Evolutionary conservation across 2,888 invertebrate genomes (phyloP).

Genomic region (Amiota minor): DNA sequence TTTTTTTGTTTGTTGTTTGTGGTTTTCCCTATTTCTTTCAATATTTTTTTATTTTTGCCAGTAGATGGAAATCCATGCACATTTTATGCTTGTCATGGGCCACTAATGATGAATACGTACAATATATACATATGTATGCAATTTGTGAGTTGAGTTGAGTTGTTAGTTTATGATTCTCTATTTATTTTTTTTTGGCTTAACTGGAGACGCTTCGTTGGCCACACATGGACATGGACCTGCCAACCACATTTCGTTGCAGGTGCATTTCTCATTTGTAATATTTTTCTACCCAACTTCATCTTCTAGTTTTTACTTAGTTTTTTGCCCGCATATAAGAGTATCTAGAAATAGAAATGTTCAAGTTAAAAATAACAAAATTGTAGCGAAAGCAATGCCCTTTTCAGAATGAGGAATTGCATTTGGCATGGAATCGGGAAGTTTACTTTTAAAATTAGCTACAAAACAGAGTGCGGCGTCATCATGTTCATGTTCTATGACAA

Average conservation of each 20-base stretch:
- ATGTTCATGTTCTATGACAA: conserved; percentile 36
- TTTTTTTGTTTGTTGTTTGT: neutral
- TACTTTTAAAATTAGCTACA: conserved; percentile 48
- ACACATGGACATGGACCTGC: conserved; percentile 17
- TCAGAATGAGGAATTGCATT: conserved; percentile 57
- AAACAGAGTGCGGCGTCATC: conserved; percentile 40
- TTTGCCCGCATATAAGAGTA: conserved; percentile 53
- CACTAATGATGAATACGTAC: conserved; percentile 54
- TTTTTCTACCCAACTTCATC: neutral
- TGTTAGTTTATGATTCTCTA: neutral
- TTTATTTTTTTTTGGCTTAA: conserved; percentile 10
- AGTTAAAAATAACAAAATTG: conserved; percentile 51
- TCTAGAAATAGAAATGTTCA: conserved; percentile 38
- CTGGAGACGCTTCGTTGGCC: conserved; percentile 26
- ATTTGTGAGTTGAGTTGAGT: neutral
- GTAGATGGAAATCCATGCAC: conserved; percentile 11
- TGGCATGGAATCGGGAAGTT: conserved; percentile 50
- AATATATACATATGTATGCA: conserved; percentile 42
- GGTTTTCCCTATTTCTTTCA: neutral
- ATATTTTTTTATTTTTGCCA: too few species aligned
- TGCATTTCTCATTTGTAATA: conserved; percentile 3
- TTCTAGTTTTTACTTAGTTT: neutral
- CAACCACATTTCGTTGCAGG: conserved; percentile 22
- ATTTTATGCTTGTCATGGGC: conserved; percentile 48
- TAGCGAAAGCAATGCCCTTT: conserved; percentile 54